These are phyloP conservation scores for Pollachius pollachius DNA, from an alignment of 2,113 vertebrate species.

Conservation along the genomic window DNA sequence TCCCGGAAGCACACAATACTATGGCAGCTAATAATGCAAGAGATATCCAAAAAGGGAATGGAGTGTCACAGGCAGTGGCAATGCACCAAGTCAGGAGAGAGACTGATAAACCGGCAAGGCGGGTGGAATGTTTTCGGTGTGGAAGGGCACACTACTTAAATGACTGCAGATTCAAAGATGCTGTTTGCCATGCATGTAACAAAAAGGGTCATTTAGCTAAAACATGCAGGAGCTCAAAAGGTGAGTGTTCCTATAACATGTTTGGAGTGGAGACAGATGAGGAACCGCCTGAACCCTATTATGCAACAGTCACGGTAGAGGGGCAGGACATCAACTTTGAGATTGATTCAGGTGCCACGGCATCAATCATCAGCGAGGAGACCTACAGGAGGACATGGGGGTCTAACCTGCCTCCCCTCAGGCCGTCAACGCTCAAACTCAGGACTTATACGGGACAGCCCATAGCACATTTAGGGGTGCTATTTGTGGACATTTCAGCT, in stretches of 20 bases:
- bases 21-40: conserved; percentile 13
- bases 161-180: too few relatives aligned
- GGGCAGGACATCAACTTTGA: not conserved
- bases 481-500: not conserved
- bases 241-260: too few relatives aligned
- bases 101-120: not conserved
- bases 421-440: not conserved
- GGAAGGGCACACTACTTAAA: too few relatives aligned
- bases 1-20: too few relatives aligned
- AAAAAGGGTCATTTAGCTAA: not conserved
- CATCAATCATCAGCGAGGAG: not conserved
- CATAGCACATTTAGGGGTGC: not conserved
- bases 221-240: not conserved
- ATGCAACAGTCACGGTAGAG: not conserved
- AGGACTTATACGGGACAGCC: not conserved
- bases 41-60: conserved; percentile 1
- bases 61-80: not conserved
- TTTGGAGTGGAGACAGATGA: too few relatives aligned
- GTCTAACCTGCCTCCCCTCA: not conserved
- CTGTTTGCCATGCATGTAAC: not conserved
- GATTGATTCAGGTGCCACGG: not conserved
- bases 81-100: conserved; percentile 17
- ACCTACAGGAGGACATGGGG: not conserved
- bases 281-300: not conserved
- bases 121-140: not conserved